Conservation (phyloP, 2,797 vertebrate genomes). For the Acanthurus tractus region DNA sequence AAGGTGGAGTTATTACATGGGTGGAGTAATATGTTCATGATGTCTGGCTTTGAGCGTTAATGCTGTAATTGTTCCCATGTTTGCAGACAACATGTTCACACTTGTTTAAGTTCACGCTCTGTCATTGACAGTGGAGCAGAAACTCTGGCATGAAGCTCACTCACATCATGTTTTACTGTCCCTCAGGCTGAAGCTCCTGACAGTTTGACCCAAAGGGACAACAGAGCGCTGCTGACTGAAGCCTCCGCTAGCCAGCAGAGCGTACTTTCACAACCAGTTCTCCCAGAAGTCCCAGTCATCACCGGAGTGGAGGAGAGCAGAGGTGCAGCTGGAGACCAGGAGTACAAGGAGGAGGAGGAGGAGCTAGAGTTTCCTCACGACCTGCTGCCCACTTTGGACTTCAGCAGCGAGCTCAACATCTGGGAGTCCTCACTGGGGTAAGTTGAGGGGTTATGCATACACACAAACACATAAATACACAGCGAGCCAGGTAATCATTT, state of each 20-base stretch:
- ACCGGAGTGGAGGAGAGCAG: conserved; percentile 67
- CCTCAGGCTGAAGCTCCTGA: conserved; percentile 74
- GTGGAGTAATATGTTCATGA: conserved; percentile 54
- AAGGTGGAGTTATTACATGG: conserved; percentile 22
- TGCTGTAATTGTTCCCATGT: conserved; percentile 26
- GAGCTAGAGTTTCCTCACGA: conserved; percentile 88
- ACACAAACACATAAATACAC: neutral
- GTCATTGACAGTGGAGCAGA: conserved; percentile 10
- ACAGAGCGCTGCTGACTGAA: conserved; percentile 49
- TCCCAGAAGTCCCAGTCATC: conserved; percentile 73
- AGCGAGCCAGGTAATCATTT: neutral
- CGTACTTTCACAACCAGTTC: conserved; percentile 57
- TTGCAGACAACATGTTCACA: conserved; percentile 37
- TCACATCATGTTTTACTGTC: conserved; percentile 11
- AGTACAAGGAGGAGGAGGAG: conserved; percentile 67
- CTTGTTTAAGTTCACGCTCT: conserved; percentile 36
- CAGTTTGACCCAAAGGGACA: conserved; percentile 57
- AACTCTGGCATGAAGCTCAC: conserved; percentile 11
- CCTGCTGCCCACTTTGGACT: conserved; percentile 87
- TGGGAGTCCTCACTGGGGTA: conserved; percentile 87
- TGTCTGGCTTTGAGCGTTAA: conserved; percentile 40
- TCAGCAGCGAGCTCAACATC: conserved; percentile 86
- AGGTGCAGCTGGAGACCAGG: conserved; percentile 48
- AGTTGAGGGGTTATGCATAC: conserved; percentile 25
- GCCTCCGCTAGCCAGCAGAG: conserved; percentile 58